These are phyloP conservation scores for Montipora foliosa DNA, from an alignment of 64 coral and sea anemone species.

Conservation along the genomic window DNA sequence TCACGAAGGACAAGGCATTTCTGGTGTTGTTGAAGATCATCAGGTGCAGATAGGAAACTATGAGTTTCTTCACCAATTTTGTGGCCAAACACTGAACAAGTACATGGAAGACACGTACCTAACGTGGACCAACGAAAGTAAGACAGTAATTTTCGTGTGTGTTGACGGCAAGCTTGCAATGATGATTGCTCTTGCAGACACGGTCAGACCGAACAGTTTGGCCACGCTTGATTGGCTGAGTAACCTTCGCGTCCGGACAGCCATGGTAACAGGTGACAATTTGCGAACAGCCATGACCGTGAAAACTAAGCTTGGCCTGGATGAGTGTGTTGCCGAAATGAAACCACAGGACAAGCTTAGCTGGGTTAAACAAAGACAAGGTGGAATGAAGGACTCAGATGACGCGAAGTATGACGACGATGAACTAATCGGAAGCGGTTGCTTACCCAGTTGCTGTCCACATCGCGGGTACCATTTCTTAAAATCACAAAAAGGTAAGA, in stretches of 20 bases:
- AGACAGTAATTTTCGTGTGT: conserved; percentile 93
- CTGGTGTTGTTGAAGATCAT: conserved; percentile 76
- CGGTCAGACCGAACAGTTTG: conserved; percentile 69
- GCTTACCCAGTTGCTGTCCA: conserved; percentile 2
- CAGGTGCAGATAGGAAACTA: conserved; percentile 81
- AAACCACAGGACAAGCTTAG: conserved; percentile 90
- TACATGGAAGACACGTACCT: conserved; percentile 69
- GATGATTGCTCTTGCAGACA: conserved; percentile 95
- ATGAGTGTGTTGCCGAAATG: conserved; percentile 92
- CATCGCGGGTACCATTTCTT: neutral
- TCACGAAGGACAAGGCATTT: conserved; percentile 91
- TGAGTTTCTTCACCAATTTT: conserved; percentile 49
- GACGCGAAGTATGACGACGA: neutral
- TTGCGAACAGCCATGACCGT: conserved; percentile 92
- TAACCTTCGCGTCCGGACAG: conserved; percentile 74
- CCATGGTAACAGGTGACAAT: conserved; percentile 97
- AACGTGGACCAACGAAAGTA: conserved; percentile 80
- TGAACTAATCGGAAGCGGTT: neutral
- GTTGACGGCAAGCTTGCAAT: conserved; percentile 73
- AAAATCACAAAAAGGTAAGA: conserved; percentile 10
- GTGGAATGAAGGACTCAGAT: neutral
- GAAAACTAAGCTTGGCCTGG: conserved; percentile 78
- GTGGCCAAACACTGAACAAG: conserved; percentile 21
- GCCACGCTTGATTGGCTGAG: conserved; percentile 78
- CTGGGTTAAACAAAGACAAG: conserved; percentile 86